These are phyloP conservation scores for Nothura maculosa DNA, from an alignment of 2,797 vertebrate genomes.

Conservation along the genomic window DNA sequence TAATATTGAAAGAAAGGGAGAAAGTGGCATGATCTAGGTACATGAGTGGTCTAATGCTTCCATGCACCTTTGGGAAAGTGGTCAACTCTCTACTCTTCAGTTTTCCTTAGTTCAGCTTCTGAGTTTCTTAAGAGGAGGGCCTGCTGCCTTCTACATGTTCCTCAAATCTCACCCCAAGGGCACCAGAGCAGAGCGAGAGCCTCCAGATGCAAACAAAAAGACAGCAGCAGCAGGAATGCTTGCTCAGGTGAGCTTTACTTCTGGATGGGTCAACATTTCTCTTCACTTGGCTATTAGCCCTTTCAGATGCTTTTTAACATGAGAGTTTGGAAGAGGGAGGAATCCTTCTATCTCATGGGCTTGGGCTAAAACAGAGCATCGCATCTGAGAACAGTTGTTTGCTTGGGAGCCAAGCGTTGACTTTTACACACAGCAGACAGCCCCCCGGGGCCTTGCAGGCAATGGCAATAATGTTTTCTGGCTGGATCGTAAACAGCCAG, in stretches of 20 bases:
- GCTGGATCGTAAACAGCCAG: not conserved
- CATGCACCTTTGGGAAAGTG: not conserved
- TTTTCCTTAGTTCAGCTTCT: not conserved
- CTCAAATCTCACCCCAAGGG: not conserved
- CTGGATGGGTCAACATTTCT: not conserved
- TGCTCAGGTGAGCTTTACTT: not conserved
- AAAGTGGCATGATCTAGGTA: not conserved
- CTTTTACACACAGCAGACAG: slow-evolving; percentile 43
- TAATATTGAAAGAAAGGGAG: not conserved
- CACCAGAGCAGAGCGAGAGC: not conserved
- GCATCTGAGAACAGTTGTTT: not conserved
- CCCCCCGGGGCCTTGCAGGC: not conserved
- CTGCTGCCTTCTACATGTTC: not conserved
- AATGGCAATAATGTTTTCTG: not conserved
- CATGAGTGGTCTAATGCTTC: not conserved
- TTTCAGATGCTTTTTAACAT: not conserved
- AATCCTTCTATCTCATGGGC: not conserved
- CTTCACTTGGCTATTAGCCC: not conserved
- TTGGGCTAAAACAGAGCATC: not conserved
- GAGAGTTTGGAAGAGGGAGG: not conserved
- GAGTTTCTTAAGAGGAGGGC: not conserved
- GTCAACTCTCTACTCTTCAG: not conserved
- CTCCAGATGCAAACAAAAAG: not conserved
- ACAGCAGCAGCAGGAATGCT: not conserved
- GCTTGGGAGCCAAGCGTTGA: not conserved